Evolutionary conservation across 1,140 invertebrate species (phyloP).

Genomic region (Caenorhabditis tropicalis): DNA sequence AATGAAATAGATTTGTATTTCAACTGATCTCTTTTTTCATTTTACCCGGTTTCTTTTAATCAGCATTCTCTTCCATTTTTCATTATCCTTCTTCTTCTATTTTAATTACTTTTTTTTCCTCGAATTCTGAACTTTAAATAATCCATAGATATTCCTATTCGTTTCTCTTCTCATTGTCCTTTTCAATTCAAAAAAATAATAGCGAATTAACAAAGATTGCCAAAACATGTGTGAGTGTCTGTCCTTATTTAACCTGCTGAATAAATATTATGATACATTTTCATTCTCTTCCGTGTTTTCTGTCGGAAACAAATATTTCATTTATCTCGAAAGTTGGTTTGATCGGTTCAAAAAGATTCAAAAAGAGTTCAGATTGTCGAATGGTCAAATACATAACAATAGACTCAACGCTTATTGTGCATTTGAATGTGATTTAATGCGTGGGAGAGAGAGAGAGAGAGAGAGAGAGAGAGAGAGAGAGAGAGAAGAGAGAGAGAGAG

Average conservation of each 20-base stretch:
- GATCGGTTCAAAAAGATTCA: neutral
- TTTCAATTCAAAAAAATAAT: too few relatives aligned
- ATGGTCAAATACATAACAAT: too few relatives aligned
- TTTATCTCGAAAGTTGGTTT: neutral
- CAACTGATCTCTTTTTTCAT: neutral
- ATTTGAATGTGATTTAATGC: neutral
- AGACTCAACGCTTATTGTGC: neutral
- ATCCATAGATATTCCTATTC: neutral
- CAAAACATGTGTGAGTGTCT: constrained; percentile 23
- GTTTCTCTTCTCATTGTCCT: too few relatives aligned
- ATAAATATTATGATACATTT: constrained; percentile 13
- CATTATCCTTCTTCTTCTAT: too few relatives aligned
- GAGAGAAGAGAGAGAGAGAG: too few relatives aligned
- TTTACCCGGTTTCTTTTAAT: neutral
- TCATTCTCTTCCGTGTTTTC: neutral
- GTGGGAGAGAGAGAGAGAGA: constrained; percentile 19
- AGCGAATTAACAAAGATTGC: neutral
- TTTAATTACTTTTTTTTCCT: too few relatives aligned
- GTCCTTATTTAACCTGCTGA: neutral
- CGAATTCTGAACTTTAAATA: too few relatives aligned
- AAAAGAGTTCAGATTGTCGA: neutral
- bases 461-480: too few relatives aligned
- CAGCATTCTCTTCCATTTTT: neutral
- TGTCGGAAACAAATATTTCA: neutral
- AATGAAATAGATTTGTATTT: neutral